These are phyloP conservation scores for Tragulus kanchil DNA, from an alignment of 2,113 vertebrate species.

Conservation along the genomic window DNA sequence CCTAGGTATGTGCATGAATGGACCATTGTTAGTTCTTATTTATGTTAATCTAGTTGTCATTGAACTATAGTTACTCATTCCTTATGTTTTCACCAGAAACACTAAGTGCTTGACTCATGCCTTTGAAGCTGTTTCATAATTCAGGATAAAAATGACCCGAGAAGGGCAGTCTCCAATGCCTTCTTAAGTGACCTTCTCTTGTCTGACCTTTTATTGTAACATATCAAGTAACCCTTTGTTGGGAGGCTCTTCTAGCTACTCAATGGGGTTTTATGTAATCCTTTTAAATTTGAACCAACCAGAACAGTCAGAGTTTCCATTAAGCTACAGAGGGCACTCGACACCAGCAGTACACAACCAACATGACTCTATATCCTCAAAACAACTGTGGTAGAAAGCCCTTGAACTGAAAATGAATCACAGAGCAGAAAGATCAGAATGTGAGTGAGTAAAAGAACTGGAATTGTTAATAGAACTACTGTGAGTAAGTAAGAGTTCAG, in stretches of 20 bases:
- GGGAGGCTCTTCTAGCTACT: slow-evolving; percentile 36
- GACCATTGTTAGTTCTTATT: slow-evolving; percentile 19
- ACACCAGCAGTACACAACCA: neutral
- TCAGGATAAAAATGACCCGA: slow-evolving; percentile 69
- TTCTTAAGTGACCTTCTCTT: slow-evolving; percentile 76
- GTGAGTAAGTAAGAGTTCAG: neutral
- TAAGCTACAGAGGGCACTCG: neutral
- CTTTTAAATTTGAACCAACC: slow-evolving; percentile 47
- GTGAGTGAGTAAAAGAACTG: slow-evolving; percentile 28
- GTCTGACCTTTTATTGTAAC: slow-evolving; percentile 65
- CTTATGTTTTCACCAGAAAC: slow-evolving; percentile 58
- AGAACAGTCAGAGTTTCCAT: slow-evolving; percentile 65
- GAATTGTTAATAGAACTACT: neutral
- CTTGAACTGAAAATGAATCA: slow-evolving; percentile 69
- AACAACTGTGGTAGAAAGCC: slow-evolving; percentile 48
- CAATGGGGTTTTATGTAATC: slow-evolving; percentile 58
- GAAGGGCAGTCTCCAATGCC: slow-evolving; percentile 42
- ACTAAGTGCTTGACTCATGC: slow-evolving; percentile 66
- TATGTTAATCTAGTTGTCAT: slow-evolving; percentile 5
- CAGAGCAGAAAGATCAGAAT: slow-evolving; percentile 10
- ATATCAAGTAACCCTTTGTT: slow-evolving; percentile 73
- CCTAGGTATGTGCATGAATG: slow-evolving; percentile 17
- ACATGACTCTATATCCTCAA: neutral
- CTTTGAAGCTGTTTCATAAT: slow-evolving; percentile 70
- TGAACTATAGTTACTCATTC: slow-evolving; percentile 14